A percentile compares a stretch with the other conserved stretches of the same genome.
phyloP scores from a whole-genome alignment of 2,888 invertebrate genomes.

The Meiosimyza platycephala region DNA sequence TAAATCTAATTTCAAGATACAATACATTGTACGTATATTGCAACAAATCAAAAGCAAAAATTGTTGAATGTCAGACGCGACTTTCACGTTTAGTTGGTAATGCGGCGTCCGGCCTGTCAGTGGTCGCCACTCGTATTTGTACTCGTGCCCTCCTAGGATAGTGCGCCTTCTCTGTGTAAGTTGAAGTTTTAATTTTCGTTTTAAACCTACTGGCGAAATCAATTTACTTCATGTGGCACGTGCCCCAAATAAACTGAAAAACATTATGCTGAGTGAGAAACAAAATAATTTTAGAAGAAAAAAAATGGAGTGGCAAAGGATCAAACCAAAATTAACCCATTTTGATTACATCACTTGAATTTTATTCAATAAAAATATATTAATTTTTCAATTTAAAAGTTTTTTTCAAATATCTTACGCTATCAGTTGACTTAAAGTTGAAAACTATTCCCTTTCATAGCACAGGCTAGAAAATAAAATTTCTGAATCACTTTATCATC shows the following conservation, averaged over 20 bases:
- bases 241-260: constrained; percentile 58
- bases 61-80: not conserved
- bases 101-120: not conserved
- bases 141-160: not conserved
- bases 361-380: no score
- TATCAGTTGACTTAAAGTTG: no score
- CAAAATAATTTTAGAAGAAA: not conserved
- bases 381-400: no score
- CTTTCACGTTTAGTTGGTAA: not conserved
- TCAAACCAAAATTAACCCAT: no score
- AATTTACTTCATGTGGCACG: constrained; percentile 67
- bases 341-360: no score
- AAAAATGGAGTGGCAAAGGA: not conserved
- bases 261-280: not conserved
- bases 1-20: constrained; percentile 56
- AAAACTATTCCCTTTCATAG: no score
- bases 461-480: no score
- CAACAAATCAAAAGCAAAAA: constrained; percentile 2
- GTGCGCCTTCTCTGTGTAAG: constrained; percentile 43
- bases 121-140: constrained; percentile 3
- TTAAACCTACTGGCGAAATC: constrained; percentile 67
- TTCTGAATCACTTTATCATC: no score
- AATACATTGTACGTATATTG: not conserved
- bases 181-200: constrained; percentile 56
- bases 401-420: no score